Evolutionary conservation across 2,797 vertebrate genomes (phyloP), one percentile per base, ranked within the genome.

Genomic region (Cryptoprocta ferox): DNA sequence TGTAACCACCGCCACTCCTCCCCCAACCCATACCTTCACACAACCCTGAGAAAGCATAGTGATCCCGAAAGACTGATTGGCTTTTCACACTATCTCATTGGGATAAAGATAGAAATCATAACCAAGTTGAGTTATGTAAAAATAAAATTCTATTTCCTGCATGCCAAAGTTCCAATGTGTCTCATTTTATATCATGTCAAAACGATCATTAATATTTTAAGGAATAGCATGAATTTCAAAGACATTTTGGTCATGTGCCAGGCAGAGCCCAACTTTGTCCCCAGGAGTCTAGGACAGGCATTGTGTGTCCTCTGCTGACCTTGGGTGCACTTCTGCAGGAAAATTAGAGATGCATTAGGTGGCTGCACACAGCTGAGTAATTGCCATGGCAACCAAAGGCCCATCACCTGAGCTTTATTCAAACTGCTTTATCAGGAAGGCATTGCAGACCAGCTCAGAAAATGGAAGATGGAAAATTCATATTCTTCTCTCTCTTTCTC

Each of bases 351-450:
- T 2, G 5, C 15, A 0, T 39, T 61, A 59, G 88, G 78, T 30
- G 0, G 42, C 89, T 88, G 87, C 96, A 37, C n/a, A 53, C 90
- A 92, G 90, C 94, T 65, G 95, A 97, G 97, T 70, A 63, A 89
- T 98, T 70, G 16, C 97, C 97, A 96, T 98, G 94, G 97, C 95
- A 98, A 98, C 97, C 50, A 50, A 53, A 96, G 88, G 45, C 94
- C 88, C 70, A 21, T 96, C 96, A 97, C 96, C 96, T 96, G 94
- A 50, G 89, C 82, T 94, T 88, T 78, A 45, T 84, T 86, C 66
- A 92, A 81, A 75, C 89, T 88, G 91, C 95, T 82, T 95, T 53
- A 84, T 90, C 66, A 48, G 79, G 92, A 92, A n/a, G 21, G 61
- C 88, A 70, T 42, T 86, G 81, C 85, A 94, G 87, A 82, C 48